Evolutionary conservation across 1,140 invertebrate species (phyloP).

Genomic region (Musca vetustissima): DNA sequence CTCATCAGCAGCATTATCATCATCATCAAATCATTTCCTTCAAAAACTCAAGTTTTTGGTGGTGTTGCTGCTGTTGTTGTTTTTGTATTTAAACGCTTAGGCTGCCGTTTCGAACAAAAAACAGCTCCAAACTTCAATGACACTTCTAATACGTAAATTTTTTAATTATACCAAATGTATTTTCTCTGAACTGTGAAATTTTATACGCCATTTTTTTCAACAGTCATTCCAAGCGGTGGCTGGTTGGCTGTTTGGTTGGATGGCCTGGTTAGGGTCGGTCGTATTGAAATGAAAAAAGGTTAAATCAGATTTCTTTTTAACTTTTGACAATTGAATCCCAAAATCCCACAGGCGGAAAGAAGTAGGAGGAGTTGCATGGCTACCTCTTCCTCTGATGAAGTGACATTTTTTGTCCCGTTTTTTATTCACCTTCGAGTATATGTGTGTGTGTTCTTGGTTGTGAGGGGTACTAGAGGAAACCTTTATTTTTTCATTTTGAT

Average conservation of each 20-base stretch:
- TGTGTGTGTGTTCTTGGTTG: no score
- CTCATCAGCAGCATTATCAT: no score
- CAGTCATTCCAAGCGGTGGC: no score
- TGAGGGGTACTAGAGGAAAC: no score
- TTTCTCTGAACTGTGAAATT: constrained; percentile 10
- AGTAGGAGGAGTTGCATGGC: background rate
- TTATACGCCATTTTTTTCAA: constrained; percentile 14
- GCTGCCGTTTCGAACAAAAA: background rate
- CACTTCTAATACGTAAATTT: constrained; percentile 17
- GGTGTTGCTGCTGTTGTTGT: background rate
- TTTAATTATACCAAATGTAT: constrained; percentile 16
- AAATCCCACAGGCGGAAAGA: background rate
- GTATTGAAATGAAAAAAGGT: constrained; percentile 17
- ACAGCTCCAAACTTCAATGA: background rate
- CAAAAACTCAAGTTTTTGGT: no score
- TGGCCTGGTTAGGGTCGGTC: no score
- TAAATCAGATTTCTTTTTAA: background rate
- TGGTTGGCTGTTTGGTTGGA: no score
- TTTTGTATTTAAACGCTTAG: background rate
- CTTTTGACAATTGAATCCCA: background rate
- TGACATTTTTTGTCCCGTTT: constrained; percentile 4
- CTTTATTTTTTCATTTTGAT: no score
- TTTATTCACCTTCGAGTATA: no score
- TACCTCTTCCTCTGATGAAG: no score
- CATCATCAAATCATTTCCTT: no score